Base-by-base conservation (phyloP, 2,113 vertebrate genomes). In the Myocastor coypus region DNA sequence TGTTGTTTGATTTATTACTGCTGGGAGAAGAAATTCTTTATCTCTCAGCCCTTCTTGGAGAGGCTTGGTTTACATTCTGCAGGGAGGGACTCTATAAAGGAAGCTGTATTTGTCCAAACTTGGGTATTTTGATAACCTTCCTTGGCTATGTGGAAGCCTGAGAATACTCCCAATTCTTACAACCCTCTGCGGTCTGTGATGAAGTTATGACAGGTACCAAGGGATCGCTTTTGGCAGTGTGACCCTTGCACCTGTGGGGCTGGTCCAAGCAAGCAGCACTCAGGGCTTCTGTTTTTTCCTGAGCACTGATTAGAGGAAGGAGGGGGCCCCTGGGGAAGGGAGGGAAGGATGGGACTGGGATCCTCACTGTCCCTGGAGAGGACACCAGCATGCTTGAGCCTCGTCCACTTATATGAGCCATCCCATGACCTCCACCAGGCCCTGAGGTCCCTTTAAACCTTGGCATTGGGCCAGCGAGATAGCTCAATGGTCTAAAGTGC, bases 1-100 rank as follows among this genome's bases (percentile, higher is more conserved):
- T 87, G 96, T 80, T 93, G 97, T 97, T 97, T 98, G 98, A 98
- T 98, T 98, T 97, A 98, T 98, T 94, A 78, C 97, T 1, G 22
- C 87, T 11, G 78, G 84, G 96, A 96, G 96, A 96, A 97, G 97
- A 96, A 98, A 97, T 96, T 87, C 97, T 97, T 97, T 96, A 96
- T 97, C 97, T 98, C 94, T 81, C 94, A 6, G 81, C 93, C 91
- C 5, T 71, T 52, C 55, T 82, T 66, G 71, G 97, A 97, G 88
- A 94, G 82, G 80, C 73, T 61, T 69, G 96, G 93, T 97, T 96
- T 96, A 92, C 95, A 90, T 94, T 83, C 97, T 83, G 94, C 83
- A 83, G 50, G 80, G 57, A 92, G 95, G 52, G 0, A 46, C 89
- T 87, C 92, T 86, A 84, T 92, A 73, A 86, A 87, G 91, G 87